Conservation (phyloP, 2,113 vertebrate species). For the Alethe diademata region DNA sequence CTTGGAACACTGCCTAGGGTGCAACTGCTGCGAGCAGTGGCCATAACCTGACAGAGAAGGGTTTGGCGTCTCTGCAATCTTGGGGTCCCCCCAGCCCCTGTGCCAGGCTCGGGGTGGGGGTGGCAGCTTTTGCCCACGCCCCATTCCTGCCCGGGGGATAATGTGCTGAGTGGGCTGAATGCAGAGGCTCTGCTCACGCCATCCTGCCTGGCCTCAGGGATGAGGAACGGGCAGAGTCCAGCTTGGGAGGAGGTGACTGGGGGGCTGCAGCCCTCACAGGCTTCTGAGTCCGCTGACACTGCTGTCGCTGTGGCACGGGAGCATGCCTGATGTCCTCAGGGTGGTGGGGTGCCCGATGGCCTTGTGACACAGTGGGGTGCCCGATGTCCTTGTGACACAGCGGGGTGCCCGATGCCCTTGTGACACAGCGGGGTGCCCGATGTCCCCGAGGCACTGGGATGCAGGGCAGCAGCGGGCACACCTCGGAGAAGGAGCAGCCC, state of each 20-base stretch:
- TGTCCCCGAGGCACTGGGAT: neutral
- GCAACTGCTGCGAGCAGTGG: fast-evolving
- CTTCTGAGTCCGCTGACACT: fast-evolving
- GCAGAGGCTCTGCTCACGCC: fast-evolving
- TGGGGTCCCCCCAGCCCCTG: fast-evolving
- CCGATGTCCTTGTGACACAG: too few species aligned
- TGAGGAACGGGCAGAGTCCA: neutral
- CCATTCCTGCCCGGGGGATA: neutral
- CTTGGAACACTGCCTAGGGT: neutral
- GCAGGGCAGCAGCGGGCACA: neutral
- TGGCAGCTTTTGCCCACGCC: neutral
- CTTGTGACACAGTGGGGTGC: neutral
- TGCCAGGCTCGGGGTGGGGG: neutral
- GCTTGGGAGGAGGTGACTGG: neutral
- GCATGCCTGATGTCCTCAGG: too few species aligned
- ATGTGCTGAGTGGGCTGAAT: fast-evolving
- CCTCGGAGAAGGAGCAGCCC: neutral
- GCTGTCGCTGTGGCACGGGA: fast-evolving
- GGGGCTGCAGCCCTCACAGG: fast-evolving
- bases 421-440: too few species aligned
- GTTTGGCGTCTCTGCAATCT: neutral
- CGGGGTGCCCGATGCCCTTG: neutral
- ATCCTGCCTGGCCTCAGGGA: fast-evolving
- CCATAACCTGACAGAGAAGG: fast-evolving
- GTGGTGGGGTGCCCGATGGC: too few species aligned